Evolutionary conservation across 2,113 vertebrate species (phyloP), one percentile per base, ranked within the genome.

Genomic region (Poicephalus gulielmi): DNA sequence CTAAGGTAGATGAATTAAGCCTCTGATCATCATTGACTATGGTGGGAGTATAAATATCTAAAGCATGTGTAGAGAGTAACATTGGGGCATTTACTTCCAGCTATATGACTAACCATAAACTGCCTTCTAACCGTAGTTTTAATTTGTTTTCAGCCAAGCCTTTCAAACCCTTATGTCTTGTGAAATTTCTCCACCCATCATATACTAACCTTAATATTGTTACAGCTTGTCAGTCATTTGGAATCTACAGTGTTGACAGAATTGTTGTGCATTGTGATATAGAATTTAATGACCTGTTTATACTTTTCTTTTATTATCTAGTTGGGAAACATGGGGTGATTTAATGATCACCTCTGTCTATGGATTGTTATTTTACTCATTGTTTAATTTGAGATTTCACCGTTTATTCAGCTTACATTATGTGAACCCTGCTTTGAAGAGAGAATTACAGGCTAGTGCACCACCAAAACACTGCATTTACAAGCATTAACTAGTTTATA

Each of bases 91-190:
- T 82, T 55, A 60, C 8, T 35, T 24, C 7, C 3, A 17, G 18
- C 44, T 78, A 57, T 20, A 19, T 74, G 13, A 50, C 71, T 86
- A 83, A 90, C 37, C 27, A 43, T 39, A 76, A 73, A 33, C 10
- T 57, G 44, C 35, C 35, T 44, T 80, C 62, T 0, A 3, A 19
- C 0, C 2, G 0, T 28, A 49, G 12, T 44, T 86, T 60, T 52
- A 37, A 76, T 77, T 90, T 4, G 2, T 83, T 88, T 69, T 73
- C 7, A 49, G 11, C 4, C 41, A 76, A 79, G 41, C 27, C 13
- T 46, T 68, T 83, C 57, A 66, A 83, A 76, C 6, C 4, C 0
- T 3, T 27, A 11, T 50, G 1, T 20, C 19, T 69, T 64, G 17
- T 24, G 49, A 91, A 83, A 31, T 31, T 44, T 66, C 39, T 85